Evolutionary conservation across 2,888 invertebrate species (phyloP), one percentile per base, ranked within the genome.

Genomic region (Pristionchus maxplancki): DNA sequence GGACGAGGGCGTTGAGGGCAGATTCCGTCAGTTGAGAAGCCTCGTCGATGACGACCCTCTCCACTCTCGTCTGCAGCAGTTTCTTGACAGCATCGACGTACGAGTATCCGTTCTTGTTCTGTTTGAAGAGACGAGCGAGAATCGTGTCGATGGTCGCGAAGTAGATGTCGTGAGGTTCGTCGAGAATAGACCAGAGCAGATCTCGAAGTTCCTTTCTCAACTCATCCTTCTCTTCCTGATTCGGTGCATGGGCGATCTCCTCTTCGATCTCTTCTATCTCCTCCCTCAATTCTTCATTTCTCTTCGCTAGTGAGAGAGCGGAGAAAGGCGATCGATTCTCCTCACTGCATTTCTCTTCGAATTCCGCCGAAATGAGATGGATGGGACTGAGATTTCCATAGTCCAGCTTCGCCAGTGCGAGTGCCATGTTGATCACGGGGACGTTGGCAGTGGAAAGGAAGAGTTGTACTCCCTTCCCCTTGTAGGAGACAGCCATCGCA

Each of bases 11-110:
- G 28, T 40, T 44, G 1, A 85, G n/a, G 9, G 85, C 62, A 0
- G 85, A 24, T 44, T 85, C 85, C 11, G 85, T 85, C 1, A 85
- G n/a, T 28, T 85, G 85, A 8, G 85, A 85, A 8, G 85, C 85
- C 24, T 85, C 85, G 15, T 85, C 85, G 40, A 85, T 28, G 40
- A 85, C 34, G 40, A 85, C 20, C 24, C 53, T 28, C 24, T 37
- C 28, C 6, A 53, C 53, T 34, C 31, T 20, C 28, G 28, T 50
- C 78, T 53, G 17, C 6, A 53, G 82, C n/a, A 17, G 81, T 20
- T 11, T 28, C n/a, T 48, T 44, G 81, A 81, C 34, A 15, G 4
- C 34, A 15, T 67, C 67, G 67, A 34, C 31, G 58, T 58, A n/a
- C 0, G 4, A 20, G 31, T 34, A 17, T 31, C 67, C 67, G 15